phyloP scores from a whole-genome alignment of 2,113 vertebrate species.

The Rhinichthys klamathensis region DNA sequence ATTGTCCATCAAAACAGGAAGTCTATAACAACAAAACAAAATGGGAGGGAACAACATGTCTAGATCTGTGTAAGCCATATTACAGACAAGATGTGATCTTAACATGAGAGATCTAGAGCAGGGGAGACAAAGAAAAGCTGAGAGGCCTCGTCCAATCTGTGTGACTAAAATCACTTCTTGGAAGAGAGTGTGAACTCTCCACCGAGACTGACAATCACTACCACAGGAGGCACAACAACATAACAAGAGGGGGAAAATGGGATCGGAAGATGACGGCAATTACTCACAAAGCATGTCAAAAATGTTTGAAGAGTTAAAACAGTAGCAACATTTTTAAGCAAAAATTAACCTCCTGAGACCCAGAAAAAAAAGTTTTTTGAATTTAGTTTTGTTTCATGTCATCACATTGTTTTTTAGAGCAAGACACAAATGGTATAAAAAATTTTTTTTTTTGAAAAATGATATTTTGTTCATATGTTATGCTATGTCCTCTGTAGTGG shows the following conservation, averaged over 20 bases:
- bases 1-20: slow-evolving; percentile 2
- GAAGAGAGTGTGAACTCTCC: not conserved
- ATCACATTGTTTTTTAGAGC: too few species aligned
- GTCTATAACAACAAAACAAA: not conserved
- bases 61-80: not conserved
- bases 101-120: not conserved
- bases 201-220: not conserved
- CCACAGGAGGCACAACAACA: not conserved
- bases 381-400: too few species aligned
- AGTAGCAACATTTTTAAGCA: too few species aligned
- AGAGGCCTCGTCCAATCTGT: not conserved
- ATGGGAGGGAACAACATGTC: not conserved
- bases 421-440: too few species aligned
- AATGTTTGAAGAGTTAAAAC: not conserved
- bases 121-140: not conserved
- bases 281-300: slow-evolving; percentile 5
- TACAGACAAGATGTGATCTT: not conserved
- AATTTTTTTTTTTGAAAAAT: too few species aligned
- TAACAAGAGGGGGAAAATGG: not conserved
- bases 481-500: too few species aligned
- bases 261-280: not conserved
- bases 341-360: not conserved
- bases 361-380: too few species aligned
- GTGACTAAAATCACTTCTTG: slow-evolving; percentile 21
- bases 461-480: too few species aligned